Evolutionary conservation across 2,797 vertebrate species (phyloP), one percentile per base, ranked within the genome.

Genomic region (Xenopus petersii): DNA sequence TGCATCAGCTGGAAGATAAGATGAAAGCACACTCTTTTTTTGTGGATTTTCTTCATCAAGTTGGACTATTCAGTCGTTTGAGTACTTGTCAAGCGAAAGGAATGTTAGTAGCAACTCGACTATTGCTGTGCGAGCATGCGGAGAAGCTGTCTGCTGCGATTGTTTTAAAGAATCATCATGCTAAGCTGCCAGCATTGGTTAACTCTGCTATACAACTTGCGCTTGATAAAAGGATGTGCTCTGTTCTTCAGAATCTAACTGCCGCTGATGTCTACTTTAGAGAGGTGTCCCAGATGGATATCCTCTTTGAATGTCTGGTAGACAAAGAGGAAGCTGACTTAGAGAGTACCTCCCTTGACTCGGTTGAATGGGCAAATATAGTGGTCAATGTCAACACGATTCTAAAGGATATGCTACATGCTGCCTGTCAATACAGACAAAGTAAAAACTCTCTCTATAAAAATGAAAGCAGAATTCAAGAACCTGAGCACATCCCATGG

Each of bases 1-100:
- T 98, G 78, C 96, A 96, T 85, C 97, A 99, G 80, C 88, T 99
- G 33, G 97, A 98, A 81, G 97, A 98, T 86, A 99, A 99, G 85
- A 93, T 96, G 92, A 97, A 97, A 85, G 96, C 97, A 15, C 96
- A 99, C 71, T 89, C 90, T 36, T 94, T 94, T 83, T 94, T 96
- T 82, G 88, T 98, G 90, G 94, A 98, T 83, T 99, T 99, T 76
- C 92, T 99, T 83, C 95, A 92, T 60, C 94, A 98, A 96, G 94
- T 95, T n/a, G 95, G 94, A 24, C 82, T 95, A 0, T 91, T 99
- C 81, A 91, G 92, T 46, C 93, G 90, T 0, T 90, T 99, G 33
- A 62, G 86, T 63, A 89, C 86, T 17, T 88, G 87, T 47, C 80
- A 81, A 0, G 87, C 90, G 7, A 89, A 93, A 54, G 93, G 90